phyloP scores from a whole-genome alignment of 1,140 invertebrate species.

The Danaus melanippus region DNA sequence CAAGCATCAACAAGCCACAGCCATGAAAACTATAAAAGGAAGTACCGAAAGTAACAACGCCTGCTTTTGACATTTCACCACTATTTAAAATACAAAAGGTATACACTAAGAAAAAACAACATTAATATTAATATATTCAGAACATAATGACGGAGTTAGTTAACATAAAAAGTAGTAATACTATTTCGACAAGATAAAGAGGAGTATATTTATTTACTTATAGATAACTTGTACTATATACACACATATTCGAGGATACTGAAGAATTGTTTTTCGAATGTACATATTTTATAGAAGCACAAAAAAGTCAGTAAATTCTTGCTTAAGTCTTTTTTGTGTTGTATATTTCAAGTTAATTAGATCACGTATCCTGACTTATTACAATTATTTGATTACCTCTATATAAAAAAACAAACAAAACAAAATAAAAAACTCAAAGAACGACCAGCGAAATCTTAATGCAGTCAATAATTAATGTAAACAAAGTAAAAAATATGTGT shows the following conservation, averaged over 20 bases:
- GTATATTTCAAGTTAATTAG: no score
- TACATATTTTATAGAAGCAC: no score
- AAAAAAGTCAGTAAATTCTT: no score
- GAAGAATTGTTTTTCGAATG: no score
- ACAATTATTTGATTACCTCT: no score
- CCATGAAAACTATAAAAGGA: slow-evolving; percentile 5
- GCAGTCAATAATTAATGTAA: slow-evolving; percentile 61
- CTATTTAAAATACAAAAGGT: slow-evolving; percentile 4
- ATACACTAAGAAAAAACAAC: slow-evolving; percentile 9
- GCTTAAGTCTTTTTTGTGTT: no score
- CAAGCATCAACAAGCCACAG: slow-evolving; percentile 4
- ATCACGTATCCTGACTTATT: no score
- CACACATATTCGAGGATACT: no score
- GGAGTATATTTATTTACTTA: no score
- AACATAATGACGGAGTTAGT: slow-evolving; percentile 32
- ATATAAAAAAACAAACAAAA: not conserved
- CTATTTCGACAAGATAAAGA: no score
- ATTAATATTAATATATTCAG: slow-evolving; percentile 59
- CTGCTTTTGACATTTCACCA: slow-evolving; percentile 5
- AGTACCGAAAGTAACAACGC: slow-evolving; percentile 1
- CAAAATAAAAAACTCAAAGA: slow-evolving; percentile 6
- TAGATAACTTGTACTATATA: no score
- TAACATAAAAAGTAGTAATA: not conserved
- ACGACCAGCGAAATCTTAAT: slow-evolving; percentile 45
- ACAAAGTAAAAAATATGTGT: slow-evolving; percentile 53